Evolutionary conservation across 2,113 vertebrate species (phyloP).

Genomic region (Speoplatyrhinus poulsoni): DNA sequence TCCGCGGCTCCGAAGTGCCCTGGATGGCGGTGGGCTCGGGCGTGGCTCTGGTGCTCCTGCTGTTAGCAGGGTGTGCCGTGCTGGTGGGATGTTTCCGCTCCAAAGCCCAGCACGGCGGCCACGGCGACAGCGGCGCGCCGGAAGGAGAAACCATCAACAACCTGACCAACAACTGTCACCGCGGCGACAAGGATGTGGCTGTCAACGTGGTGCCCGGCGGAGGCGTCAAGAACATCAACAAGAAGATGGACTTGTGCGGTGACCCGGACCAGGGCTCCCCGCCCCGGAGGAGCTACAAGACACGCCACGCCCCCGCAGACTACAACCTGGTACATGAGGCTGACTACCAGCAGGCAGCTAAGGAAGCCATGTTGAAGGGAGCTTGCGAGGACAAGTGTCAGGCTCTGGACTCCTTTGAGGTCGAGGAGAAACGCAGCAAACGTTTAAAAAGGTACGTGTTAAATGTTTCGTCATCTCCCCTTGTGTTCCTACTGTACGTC

Average conservation of each 20-base stretch:
- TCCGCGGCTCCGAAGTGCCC: conserved; percentile 79
- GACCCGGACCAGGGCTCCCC: conserved; percentile 85
- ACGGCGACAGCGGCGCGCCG: conserved; percentile 68
- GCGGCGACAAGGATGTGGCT: conserved; percentile 86
- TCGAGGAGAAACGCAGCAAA: conserved; percentile 78
- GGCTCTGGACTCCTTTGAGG: conserved; percentile 78
- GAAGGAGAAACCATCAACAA: conserved; percentile 98
- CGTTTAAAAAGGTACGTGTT: conserved; percentile 85
- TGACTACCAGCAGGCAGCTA: conserved; percentile 81
- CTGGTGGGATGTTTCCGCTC: conserved; percentile 86
- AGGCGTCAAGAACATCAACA: conserved; percentile 97
- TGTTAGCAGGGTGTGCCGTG: conserved; percentile 87
- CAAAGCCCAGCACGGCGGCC: conserved; percentile 81
- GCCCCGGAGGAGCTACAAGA: conserved; percentile 85
- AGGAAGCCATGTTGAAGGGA: conserved; percentile 80
- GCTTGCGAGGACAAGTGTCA: conserved; percentile 79
- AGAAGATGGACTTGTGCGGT: conserved; percentile 92
- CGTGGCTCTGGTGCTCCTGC: conserved; percentile 86
- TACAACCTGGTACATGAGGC: conserved; percentile 92
- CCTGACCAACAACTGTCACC: conserved; percentile 89
- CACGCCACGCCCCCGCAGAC: conserved; percentile 83
- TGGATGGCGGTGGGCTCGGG: conserved; percentile 93
- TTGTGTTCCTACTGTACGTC: background rate
- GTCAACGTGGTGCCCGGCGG: conserved; percentile 82
- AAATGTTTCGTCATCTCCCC: conserved; percentile 26